These are phyloP conservation scores for Engraulis encrasicolus DNA, from an alignment of 2,113 vertebrate genomes.

Conservation along the genomic window DNA sequence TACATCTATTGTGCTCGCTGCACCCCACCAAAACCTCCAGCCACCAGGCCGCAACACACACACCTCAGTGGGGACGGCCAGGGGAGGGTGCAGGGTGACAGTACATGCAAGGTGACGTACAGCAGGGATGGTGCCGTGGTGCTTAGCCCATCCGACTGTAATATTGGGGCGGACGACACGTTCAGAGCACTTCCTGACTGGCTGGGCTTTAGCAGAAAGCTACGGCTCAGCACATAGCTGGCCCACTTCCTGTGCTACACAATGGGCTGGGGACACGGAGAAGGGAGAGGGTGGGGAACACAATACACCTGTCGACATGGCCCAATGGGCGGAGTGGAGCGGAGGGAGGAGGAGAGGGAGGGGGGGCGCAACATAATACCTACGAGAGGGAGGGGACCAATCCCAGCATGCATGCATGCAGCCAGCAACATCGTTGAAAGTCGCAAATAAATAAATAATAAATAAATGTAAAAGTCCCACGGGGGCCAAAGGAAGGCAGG, in stretches of 20 bases:
- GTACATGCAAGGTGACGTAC: neutral
- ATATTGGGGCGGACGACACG: conserved; percentile 6
- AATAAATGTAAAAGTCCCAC: neutral
- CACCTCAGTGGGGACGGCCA: no score
- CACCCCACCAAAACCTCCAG: neutral
- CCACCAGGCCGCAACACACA: no score
- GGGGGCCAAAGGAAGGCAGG: conserved; percentile 56
- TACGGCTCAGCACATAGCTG: conserved; percentile 19
- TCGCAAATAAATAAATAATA: neutral
- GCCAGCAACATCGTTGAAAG: conserved; percentile 64
- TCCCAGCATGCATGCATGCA: no score
- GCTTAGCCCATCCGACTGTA: conserved; percentile 11
- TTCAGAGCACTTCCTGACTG: neutral
- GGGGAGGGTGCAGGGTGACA: no score
- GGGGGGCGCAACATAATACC: conserved; percentile 70
- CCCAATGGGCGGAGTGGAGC: conserved; percentile 54
- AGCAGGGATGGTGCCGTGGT: neutral
- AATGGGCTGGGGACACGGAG: neutral
- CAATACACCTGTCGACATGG: conserved; percentile 45
- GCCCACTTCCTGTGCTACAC: conserved; percentile 26
- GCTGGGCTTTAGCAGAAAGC: neutral
- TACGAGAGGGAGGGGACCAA: conserved; percentile 57
- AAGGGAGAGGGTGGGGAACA: neutral
- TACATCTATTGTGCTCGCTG: neutral
- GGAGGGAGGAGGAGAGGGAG: no score